A percentile compares a stretch with the other conserved stretches of the same genome.
These are phyloP conservation scores for Centrocercus urophasianus DNA, from an alignment of 2,113 vertebrate genomes.

Conservation along the genomic window DNA sequence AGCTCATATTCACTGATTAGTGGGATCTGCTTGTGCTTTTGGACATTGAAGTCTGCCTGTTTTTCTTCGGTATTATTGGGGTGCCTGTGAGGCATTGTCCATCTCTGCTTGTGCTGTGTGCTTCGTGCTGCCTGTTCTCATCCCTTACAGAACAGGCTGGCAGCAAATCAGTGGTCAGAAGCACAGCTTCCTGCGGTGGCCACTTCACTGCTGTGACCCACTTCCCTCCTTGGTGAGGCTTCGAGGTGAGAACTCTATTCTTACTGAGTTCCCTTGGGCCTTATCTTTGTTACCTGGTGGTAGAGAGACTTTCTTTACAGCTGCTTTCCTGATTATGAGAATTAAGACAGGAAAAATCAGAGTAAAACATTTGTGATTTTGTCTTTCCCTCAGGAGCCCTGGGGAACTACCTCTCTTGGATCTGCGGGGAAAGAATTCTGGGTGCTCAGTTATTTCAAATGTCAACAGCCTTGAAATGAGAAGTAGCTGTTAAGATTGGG, in stretches of 20 bases:
- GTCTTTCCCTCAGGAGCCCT: not conserved
- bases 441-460: not conserved
- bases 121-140: not conserved
- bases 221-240: not conserved
- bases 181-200: not conserved
- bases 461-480: not conserved
- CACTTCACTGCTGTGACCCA: not conserved
- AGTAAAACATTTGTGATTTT: not conserved
- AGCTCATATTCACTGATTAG: accelerated
- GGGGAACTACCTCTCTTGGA: not conserved
- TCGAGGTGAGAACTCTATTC: not conserved
- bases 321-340: not conserved
- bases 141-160: not conserved
- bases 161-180: not conserved
- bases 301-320: not conserved
- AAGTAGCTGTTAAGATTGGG: not conserved
- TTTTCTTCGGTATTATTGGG: not conserved
- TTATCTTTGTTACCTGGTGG: not conserved
- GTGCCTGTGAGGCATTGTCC: not conserved
- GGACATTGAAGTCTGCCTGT: not conserved
- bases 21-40: not conserved
- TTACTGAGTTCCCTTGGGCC: not conserved
- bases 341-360: not conserved
- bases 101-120: not conserved
- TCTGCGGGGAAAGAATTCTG: not conserved